These are phyloP conservation scores for Barnardius zonarius DNA, from an alignment of 2,113 vertebrate genomes.

Conservation along the genomic window DNA sequence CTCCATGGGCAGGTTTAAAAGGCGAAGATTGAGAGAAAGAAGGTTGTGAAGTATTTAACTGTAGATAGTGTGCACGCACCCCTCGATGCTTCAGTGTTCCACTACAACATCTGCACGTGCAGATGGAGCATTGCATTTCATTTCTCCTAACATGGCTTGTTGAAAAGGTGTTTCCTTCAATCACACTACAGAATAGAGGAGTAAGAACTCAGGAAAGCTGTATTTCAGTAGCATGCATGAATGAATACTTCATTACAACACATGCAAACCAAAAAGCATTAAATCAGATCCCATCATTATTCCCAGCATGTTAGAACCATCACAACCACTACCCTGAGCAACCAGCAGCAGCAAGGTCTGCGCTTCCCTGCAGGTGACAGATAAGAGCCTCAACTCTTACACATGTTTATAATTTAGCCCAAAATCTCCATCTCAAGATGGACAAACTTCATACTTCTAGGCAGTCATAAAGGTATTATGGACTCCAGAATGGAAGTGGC, in stretches of 20 bases:
- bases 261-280: not conserved
- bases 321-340: not conserved
- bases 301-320: not conserved
- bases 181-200: not conserved
- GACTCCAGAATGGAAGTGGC: not conserved
- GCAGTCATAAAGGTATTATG: not conserved
- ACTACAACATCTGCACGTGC: not conserved
- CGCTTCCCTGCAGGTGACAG: not conserved
- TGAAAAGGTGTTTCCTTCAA: not conserved
- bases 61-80: accelerated
- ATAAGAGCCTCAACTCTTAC: not conserved
- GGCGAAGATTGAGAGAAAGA: not conserved
- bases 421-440: not conserved
- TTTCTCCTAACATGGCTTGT: not conserved
- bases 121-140: not conserved
- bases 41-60: not conserved
- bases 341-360: not conserved
- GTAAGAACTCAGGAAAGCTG: not conserved
- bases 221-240: not conserved
- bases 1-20: not conserved
- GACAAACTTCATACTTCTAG: accelerated
- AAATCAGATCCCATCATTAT: not conserved
- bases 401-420: not conserved
- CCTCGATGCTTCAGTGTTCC: not conserved
- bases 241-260: not conserved